phyloP scores from a whole-genome alignment of 1,140 invertebrate species.

The Triops cancriformis region DNA sequence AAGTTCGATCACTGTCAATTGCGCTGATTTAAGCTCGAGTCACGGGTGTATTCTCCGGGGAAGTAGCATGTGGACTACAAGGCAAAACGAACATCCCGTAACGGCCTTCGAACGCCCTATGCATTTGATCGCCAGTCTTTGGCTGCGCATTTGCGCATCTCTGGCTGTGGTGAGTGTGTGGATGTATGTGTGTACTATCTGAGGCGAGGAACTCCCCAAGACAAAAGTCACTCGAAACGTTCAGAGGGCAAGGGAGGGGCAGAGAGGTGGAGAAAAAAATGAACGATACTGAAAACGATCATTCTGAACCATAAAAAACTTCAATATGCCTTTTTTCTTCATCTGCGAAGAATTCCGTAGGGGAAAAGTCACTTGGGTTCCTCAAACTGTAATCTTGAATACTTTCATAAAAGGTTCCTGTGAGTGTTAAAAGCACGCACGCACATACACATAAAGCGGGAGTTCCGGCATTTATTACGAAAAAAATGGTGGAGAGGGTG shows the following conservation, averaged over 20 bases:
- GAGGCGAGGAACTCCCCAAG: no score
- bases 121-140: neutral
- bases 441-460: no score
- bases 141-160: neutral
- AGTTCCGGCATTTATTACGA: no score
- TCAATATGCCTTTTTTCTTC: neutral
- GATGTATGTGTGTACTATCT: no score
- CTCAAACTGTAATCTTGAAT: neutral
- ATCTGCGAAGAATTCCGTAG: neutral
- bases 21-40: neutral
- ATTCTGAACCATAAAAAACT: neutral
- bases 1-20: neutral
- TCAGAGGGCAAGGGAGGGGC: no score
- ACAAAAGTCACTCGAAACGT: no score
- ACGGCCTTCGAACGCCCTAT: neutral
- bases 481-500: no score
- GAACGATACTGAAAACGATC: neutral
- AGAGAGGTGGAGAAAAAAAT: no score
- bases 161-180: neutral
- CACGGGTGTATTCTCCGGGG: neutral
- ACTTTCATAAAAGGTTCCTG: neutral
- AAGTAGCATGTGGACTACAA: conserved; percentile 2
- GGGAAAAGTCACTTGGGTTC: neutral
- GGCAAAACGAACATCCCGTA: neutral
- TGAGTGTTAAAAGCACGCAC: no score